These are phyloP conservation scores for Ascaphus truei DNA, from an alignment of 2,113 vertebrate genomes.

Conservation along the genomic window DNA sequence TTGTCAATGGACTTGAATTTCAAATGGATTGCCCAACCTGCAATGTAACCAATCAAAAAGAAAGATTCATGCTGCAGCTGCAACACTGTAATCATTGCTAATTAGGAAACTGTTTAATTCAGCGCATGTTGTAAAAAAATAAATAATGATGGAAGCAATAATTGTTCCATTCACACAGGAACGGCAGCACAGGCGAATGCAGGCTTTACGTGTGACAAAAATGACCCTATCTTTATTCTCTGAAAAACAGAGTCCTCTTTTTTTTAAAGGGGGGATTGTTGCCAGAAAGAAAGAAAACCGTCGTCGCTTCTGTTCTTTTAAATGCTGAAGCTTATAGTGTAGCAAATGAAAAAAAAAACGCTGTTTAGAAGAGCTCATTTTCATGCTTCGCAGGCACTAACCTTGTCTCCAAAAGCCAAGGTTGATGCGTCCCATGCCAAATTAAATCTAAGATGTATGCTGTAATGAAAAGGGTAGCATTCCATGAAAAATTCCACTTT, in stretches of 20 bases:
- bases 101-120: constrained; percentile 22
- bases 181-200: neutral
- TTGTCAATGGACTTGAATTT: neutral
- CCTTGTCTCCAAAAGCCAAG: constrained; percentile 61
- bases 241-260: neutral
- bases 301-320: constrained; percentile 33
- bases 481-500: constrained; percentile 56
- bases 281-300: constrained; percentile 26
- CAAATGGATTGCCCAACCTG: neutral
- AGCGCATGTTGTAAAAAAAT: neutral
- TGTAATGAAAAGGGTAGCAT: constrained; percentile 53
- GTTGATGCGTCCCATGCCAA: constrained; percentile 56
- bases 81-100: constrained; percentile 28
- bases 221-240: constrained; percentile 10
- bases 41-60: constrained; percentile 5
- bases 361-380: constrained; percentile 46
- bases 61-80: constrained; percentile 23
- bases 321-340: constrained; percentile 8
- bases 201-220: constrained; percentile 7
- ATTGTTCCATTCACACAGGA: constrained; percentile 19
- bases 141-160: constrained; percentile 12
- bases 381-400: constrained; percentile 50
- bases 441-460: constrained; percentile 55
- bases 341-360: constrained; percentile 34
- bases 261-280: constrained; percentile 26